Conservation (phyloP, 2,113 vertebrate species). For the Nannospalax galili region DNA sequence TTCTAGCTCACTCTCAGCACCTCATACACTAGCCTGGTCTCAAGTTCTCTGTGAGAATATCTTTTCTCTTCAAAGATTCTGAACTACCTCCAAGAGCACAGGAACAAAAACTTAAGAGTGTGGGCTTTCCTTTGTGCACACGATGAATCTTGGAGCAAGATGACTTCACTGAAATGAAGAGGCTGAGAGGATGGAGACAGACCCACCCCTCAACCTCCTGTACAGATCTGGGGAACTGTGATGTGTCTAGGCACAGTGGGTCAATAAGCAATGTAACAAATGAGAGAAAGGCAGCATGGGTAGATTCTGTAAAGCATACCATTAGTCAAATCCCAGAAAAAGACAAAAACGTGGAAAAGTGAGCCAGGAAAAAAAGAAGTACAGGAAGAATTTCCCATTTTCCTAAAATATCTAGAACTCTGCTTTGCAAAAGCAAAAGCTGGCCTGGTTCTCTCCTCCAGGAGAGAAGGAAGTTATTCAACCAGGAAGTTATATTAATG, state of each 20-base stretch:
- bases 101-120: not conserved
- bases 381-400: not conserved
- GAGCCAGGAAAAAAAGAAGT: not conserved
- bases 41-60: not conserved
- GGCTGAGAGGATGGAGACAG: not conserved
- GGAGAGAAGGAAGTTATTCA: no score
- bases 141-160: not conserved
- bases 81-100: not conserved
- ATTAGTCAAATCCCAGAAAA: not conserved
- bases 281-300: not conserved
- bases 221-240: not conserved
- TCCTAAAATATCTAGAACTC: not conserved
- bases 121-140: not conserved
- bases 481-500: not conserved
- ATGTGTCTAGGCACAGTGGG: not conserved
- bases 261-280: not conserved
- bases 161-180: not conserved
- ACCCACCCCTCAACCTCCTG: no score
- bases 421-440: not conserved
- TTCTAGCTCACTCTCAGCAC: not conserved
- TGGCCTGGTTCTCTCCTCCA: not conserved
- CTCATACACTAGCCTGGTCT: not conserved
- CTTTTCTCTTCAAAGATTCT: not conserved
- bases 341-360: not conserved
- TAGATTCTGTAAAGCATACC: not conserved